Base-by-base conservation (phyloP, 1,140 invertebrate species). In the Pachypsylla venusta region DNA sequence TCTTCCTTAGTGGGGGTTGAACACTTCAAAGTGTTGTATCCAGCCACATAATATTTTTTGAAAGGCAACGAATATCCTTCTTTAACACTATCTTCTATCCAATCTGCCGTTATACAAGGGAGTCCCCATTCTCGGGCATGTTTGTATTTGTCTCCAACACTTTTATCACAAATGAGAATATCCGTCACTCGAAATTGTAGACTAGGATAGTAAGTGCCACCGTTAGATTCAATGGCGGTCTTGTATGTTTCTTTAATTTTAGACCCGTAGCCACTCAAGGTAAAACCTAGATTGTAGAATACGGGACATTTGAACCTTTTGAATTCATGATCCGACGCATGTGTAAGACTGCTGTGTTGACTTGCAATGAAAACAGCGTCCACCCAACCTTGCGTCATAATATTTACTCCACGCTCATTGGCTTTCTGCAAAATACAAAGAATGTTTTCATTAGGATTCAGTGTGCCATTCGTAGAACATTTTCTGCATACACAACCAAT, bases 331-430 rank as follows among this genome's bases (percentile, higher is more conserved):
- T 88, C 81, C 3, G 75, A 74, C 5, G 81, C 84, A 53, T 73
- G 70, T 1, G 87, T 67, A 62, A 79, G 77, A n/a, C 77, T 72
- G 27, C 71, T 73, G 39, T 72, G 73, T 26, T 79, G 69, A 57
- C 83, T 84, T 22, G 72, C 73, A 26, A 86, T 73, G 89, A 90
- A 94, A 1, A 91, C 81, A 4, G 79, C 78, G 57, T 82, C 69
- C 1, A 94, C 75, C 90, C 91, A 95, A 13, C 80, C 75, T 12
- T 79, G 74, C n/a, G 77, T 75, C 80, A 93, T 86, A 5, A 93
- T 75, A 27, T 83, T 80, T 63, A 88, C 80, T 1, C 78, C 78
- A 59, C 76, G 76, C 64, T 81, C 77, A 13, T 78, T 77, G 39
- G 89, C 89, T 70, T 83, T 81, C 82, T 86, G 69, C 4, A 70